A percentile compares a stretch with the other conserved stretches of the same genome.
phyloP scores from a whole-genome alignment of 2,888 invertebrate genomes.

The Apodemia hepburni region DNA sequence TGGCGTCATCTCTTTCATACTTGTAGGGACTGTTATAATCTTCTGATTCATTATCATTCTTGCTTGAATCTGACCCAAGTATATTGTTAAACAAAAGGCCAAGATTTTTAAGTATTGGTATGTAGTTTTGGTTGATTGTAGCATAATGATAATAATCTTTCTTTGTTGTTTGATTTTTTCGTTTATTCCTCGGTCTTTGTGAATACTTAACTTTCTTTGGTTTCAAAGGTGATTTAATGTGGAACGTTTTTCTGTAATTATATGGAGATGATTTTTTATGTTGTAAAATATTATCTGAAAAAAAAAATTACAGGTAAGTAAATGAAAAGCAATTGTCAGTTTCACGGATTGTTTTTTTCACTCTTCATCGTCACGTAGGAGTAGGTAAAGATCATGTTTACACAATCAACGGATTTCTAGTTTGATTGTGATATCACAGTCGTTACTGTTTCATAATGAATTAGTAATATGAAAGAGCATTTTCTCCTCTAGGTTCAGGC shows the following conservation, averaged over 20 bases:
- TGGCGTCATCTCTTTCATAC: constrained; percentile 39
- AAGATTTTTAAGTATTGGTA: constrained; percentile 64
- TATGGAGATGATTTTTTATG: constrained; percentile 43
- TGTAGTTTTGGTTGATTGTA: constrained; percentile 52
- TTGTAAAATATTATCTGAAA: constrained; percentile 36
- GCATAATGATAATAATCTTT: constrained; percentile 52
- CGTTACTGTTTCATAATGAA: too few relatives aligned
- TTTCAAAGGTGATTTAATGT: constrained; percentile 53
- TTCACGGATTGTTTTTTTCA: too few relatives aligned
- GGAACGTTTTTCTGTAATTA: constrained; percentile 50
- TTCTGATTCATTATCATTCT: constrained; percentile 36
- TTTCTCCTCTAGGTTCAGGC: too few relatives aligned
- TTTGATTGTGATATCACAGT: too few relatives aligned
- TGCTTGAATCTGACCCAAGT: constrained; percentile 49
- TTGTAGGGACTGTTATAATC: constrained; percentile 40
- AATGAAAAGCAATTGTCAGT: too few relatives aligned
- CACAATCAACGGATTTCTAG: too few relatives aligned
- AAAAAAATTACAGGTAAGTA: too few relatives aligned
- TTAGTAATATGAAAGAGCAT: too few relatives aligned
- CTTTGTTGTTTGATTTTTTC: constrained; percentile 49
- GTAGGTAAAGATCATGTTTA: too few relatives aligned
- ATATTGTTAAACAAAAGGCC: constrained; percentile 65
- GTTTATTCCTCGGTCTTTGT: constrained; percentile 41
- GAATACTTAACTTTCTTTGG: constrained; percentile 50
- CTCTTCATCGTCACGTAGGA: too few relatives aligned